Conservation (phyloP, 2,888 invertebrate species). For the Timema cristinae region DNA sequence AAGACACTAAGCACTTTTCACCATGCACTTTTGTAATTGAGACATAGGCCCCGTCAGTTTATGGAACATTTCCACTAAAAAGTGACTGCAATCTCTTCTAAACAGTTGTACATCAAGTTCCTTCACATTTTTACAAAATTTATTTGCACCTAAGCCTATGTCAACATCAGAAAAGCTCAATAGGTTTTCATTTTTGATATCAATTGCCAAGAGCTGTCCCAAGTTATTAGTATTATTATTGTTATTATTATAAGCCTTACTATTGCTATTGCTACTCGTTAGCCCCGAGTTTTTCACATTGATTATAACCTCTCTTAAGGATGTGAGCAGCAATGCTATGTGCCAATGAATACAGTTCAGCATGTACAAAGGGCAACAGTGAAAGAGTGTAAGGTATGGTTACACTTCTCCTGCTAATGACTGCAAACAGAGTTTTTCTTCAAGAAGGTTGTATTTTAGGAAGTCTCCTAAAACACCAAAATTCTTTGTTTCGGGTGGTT, state of each 20-base stretch:
- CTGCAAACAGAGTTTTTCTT: background rate
- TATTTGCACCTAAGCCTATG: slow-evolving; percentile 1
- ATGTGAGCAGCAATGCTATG: background rate
- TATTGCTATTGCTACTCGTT: no score
- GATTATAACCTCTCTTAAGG: background rate
- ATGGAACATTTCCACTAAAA: background rate
- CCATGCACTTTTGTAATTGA: background rate
- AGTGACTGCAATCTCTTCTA: background rate
- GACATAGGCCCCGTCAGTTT: background rate
- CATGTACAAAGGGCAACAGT: background rate
- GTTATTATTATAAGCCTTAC: no score
- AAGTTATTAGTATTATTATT: no score
- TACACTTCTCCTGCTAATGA: slow-evolving; percentile 3
- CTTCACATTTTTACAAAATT: background rate
- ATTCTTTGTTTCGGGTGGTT: slow-evolving; percentile 9
- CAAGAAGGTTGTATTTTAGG: slow-evolving; percentile 6
- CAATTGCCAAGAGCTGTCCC: background rate
- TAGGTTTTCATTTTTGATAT: background rate
- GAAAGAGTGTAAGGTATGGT: slow-evolving; percentile 1
- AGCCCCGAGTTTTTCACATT: background rate
- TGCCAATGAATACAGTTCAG: background rate
- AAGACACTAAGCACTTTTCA: background rate
- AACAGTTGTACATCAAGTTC: background rate
- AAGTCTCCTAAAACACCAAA: background rate
- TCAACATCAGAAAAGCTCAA: background rate